Conservation (phyloP, 2,113 vertebrate species). For the Hepsetus odoe region DNA sequence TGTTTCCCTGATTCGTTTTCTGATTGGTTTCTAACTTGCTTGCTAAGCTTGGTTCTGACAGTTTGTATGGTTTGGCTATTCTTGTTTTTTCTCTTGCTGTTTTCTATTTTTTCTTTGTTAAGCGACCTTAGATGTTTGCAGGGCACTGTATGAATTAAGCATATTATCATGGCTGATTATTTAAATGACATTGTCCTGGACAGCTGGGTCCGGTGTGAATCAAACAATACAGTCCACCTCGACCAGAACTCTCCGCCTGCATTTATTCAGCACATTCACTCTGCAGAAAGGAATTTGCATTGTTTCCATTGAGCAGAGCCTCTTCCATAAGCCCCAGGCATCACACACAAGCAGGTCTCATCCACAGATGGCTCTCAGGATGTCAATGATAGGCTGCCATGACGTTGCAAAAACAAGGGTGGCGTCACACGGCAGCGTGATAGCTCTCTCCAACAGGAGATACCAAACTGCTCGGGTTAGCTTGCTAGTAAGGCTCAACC, state of each 20-base stretch:
- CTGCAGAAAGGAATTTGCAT: neutral
- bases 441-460: constrained; percentile 26
- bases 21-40: too few relatives aligned
- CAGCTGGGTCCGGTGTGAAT: constrained; percentile 6
- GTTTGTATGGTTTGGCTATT: too few relatives aligned
- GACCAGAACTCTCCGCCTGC: constrained; percentile 42
- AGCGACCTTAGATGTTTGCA: too few relatives aligned
- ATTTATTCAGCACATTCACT: neutral
- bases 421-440: constrained; percentile 38
- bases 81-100: too few relatives aligned
- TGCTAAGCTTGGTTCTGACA: too few relatives aligned
- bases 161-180: too few relatives aligned
- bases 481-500: constrained; percentile 23
- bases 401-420: neutral
- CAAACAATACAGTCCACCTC: constrained; percentile 11
- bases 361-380: constrained; percentile 5
- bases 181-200: too few relatives aligned
- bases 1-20: too few relatives aligned
- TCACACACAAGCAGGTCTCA: neutral
- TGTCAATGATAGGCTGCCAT: constrained; percentile 10
- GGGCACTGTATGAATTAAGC: too few relatives aligned
- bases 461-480: constrained; percentile 26
- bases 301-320: constrained; percentile 30
- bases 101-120: too few relatives aligned
- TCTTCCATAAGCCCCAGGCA: neutral